Conservation (phyloP, 2,797 vertebrate genomes). For the Nyctalus aviator region DNA sequence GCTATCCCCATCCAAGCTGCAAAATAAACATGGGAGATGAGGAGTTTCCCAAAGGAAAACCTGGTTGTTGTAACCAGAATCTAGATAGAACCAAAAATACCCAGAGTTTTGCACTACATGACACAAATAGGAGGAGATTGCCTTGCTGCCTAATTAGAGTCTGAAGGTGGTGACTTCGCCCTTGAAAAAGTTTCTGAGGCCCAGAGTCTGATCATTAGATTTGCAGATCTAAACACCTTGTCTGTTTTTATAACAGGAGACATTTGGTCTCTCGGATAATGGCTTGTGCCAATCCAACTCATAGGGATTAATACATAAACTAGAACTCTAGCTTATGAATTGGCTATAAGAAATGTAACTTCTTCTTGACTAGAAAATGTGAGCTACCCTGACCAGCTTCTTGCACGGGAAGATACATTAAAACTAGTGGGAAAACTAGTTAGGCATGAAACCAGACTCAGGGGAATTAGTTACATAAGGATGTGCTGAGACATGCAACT, state of each 20-base stretch:
- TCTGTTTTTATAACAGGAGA: neutral
- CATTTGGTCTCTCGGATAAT: neutral
- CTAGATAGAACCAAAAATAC: neutral
- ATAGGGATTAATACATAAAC: neutral
- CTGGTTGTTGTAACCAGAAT: neutral
- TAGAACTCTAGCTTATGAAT: neutral
- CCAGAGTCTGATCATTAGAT: neutral
- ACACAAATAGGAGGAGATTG: neutral
- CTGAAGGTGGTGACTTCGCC: neutral
- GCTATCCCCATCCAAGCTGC: neutral
- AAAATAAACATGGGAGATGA: neutral
- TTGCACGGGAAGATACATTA: neutral
- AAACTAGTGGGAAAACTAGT: neutral
- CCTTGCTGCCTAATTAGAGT: neutral
- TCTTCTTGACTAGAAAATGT: neutral
- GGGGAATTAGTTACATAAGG: neutral
- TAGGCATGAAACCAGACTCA: neutral
- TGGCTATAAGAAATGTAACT: neutral
- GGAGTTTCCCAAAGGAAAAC: neutral
- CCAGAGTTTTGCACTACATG: neutral
- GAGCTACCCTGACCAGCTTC: neutral
- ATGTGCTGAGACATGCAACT: fast-evolving
- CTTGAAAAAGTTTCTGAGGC: too few relatives aligned
- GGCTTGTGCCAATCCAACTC: neutral
- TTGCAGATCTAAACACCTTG: neutral